Base-by-base conservation (phyloP, 2,113 vertebrate species). In the Zosterops pallidus region DNA sequence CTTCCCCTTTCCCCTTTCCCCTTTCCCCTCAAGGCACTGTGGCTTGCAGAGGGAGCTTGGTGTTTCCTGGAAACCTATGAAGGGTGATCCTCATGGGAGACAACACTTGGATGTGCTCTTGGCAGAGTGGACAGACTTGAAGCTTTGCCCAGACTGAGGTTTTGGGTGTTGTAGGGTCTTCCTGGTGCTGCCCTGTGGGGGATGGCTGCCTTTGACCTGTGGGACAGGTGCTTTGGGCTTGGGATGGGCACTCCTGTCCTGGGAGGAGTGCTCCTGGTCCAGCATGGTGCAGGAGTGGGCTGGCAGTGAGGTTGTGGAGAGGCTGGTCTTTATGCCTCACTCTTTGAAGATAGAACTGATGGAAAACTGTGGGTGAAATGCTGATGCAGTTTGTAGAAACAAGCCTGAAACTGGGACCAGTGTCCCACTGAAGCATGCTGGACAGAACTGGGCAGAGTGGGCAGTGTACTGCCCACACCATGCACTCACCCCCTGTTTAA, bases 51-150 rank as follows among this genome's bases (percentile, higher is more conserved):
- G 29, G 8, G 24, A 3, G 11, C 65, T 86, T 0, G 0, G 16
- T 59, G 6, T 68, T 88, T 79, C 39, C 67, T 86, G 83, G 67
- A 35, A 23, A 6, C n/a, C 41, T 11, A 1, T 39, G 46, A 12
- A 12, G 26, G 29, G 4, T 46, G 47, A 39, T 23, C 28, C 23
- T 63, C 9, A 2, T 5, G 22, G 28, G 8, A 39, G n/a, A 23
- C 1, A 3, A 12, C 7, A 60, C 26, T 55, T 0, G 0, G 31
- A 9, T 4, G 2, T 1, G 6, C 24, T 62, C 41, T 26, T 67
- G 37, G 37, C 17, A 41, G 63, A 20, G 18, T 1, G 1, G 55
- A 11, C 60, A 56, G 59, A 21, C 24, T 4, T 35, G 39, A 56
- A 52, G 35, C 62, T 47, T 35, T 35, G 16, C 64, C 35, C 33